Percentiles rank a stretch among this genome's conserved stretches.
Conservation (phyloP, 1,140 invertebrate genomes). For the Ylistrum balloti region DNA sequence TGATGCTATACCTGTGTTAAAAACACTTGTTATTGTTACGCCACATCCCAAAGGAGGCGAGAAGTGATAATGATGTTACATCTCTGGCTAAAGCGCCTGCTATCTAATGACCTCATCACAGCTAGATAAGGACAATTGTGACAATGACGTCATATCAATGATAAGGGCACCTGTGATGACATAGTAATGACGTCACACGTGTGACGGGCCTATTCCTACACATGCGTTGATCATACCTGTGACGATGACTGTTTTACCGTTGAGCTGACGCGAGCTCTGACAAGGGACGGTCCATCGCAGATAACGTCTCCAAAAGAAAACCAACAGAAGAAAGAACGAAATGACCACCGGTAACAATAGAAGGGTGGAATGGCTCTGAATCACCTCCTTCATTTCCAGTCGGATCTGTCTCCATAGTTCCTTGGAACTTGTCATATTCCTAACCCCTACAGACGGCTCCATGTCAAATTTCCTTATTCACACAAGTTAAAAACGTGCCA, state of each 20-base stretch:
- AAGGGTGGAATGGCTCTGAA: not conserved
- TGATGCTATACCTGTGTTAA: not conserved
- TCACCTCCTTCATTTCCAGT: not conserved
- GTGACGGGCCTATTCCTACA: not conserved
- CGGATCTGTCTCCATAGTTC: conserved; percentile 1
- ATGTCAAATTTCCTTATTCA: not conserved
- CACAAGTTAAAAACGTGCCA: not conserved
- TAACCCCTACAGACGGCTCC: not conserved
- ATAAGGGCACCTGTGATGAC: not conserved
- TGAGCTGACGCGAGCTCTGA: conserved; percentile 47
- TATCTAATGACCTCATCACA: too few species aligned
- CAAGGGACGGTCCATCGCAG: conserved; percentile 52
- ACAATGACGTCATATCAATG: not conserved
- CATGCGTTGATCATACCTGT: conserved; percentile 44
- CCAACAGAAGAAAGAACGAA: conserved; percentile 26
- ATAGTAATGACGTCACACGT: too few species aligned
- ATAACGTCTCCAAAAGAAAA: conserved; percentile 50
- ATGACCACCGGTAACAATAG: conserved; percentile 48
- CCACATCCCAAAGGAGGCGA: too few species aligned
- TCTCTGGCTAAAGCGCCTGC: too few species aligned
- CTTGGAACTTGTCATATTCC: not conserved
- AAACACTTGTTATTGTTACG: too few species aligned
- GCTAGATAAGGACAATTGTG: too few species aligned
- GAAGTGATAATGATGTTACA: too few species aligned
- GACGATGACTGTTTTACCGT: conserved; percentile 56